Evolutionary conservation across 2,888 invertebrate genomes (phyloP), one percentile per base, ranked within the genome.

Genomic region (Ceratothoa steindachneri): DNA sequence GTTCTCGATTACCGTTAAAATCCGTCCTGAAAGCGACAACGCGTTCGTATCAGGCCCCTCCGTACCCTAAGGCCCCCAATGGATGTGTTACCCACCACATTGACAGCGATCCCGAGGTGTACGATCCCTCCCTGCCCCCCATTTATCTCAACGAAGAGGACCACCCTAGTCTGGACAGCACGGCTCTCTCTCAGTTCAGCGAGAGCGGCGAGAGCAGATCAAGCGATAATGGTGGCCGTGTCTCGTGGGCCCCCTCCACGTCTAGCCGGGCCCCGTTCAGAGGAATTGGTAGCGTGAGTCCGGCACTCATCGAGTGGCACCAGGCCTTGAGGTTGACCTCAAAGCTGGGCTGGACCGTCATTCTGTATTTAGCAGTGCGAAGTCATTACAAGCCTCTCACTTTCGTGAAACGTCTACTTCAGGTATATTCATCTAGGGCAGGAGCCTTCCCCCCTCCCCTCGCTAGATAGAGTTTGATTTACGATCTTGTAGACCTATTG

Each of bases 301-400:
- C 75, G 7, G 66, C 71, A 9, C 72, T 80, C 12, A 67, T 74
- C 51, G 69, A 74, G 24, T 80, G 80, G 80, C 74, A 77, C 69
- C 68, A 77, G 12, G 67, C 77, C 7, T 29, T 80, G 28, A 52
- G 71, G 0, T 64, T 67, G n/a, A 76, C 80, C n/a, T 60, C 69
- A 1, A 74, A 71, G 15, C 55, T 80, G n/a, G 80, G 80, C 19
- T 77, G 77, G 74, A 75, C 77, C 1, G 52, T 80, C n/a, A 52
- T 77, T 9, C 74, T 80, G 24, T 80, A 80, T 55, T 73, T 73
- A 67, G 78, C 73, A 52, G 75, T 78, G 73, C 73, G 78, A 68
- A 78, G 75, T 65, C 73, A 78, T 60, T 74, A 75, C 51, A 69
- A 74, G 27, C 78, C 78, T 30, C 67, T 65, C 30, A 60, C 70